phyloP scores from a whole-genome alignment of 1,140 invertebrate genomes.

The Stenopsyche tienmushanensis region DNA sequence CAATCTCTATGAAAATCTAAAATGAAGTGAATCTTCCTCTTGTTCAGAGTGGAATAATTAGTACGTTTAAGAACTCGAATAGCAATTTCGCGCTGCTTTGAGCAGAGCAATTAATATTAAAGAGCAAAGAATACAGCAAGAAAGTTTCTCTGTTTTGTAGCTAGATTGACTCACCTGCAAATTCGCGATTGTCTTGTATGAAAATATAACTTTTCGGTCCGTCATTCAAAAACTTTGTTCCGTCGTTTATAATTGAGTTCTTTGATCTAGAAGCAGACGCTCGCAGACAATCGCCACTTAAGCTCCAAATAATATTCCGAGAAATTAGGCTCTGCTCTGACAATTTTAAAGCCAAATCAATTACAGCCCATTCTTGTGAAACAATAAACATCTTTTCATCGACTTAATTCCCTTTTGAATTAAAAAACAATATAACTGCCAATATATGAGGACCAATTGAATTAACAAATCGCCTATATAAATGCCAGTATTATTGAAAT shows the following conservation, averaged over 20 bases:
- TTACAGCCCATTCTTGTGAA: no score
- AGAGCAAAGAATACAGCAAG: slow-evolving; percentile 31
- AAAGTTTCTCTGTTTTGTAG: neutral
- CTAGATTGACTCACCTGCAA: neutral
- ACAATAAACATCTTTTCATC: no score
- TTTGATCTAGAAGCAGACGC: no score
- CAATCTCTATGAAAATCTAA: slow-evolving; percentile 7
- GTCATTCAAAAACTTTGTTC: neutral
- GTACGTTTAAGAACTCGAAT: slow-evolving; percentile 32
- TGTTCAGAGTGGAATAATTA: slow-evolving; percentile 33
- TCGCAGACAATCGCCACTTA: no score
- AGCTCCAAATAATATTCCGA: no score
- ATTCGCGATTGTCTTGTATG: neutral
- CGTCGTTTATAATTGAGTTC: neutral
- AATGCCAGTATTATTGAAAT: no score
- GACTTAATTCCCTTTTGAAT: no score
- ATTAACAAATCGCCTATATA: no score
- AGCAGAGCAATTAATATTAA: slow-evolving; percentile 37
- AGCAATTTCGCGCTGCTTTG: slow-evolving; percentile 36
- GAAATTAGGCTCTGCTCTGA: no score
- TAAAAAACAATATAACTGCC: no score
- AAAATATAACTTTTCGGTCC: neutral
- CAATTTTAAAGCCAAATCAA: no score
- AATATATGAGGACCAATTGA: no score
- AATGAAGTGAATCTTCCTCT: slow-evolving; percentile 23